phyloP scores from a whole-genome alignment of 2,113 vertebrate genomes.

The Monopterus albus region DNA sequence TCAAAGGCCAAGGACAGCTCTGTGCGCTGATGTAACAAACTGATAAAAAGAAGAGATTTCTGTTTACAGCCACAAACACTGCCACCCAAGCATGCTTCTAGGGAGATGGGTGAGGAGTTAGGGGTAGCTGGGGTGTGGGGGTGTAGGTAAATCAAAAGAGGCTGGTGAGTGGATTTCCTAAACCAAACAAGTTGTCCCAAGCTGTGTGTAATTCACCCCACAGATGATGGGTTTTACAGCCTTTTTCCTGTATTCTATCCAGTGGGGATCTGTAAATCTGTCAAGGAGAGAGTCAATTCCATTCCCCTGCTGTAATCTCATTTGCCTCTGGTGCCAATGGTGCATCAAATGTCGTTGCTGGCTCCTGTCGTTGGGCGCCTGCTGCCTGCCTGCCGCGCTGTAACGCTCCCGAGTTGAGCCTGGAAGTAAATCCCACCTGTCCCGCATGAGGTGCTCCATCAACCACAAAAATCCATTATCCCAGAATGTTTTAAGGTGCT shows the following conservation, averaged over 20 bases:
- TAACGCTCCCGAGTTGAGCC: conserved; percentile 36
- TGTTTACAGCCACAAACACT: conserved; percentile 21
- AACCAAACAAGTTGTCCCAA: conserved; percentile 83
- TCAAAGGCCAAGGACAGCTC: conserved; percentile 45
- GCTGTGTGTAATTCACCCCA: conserved; percentile 81
- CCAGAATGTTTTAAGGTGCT: conserved; percentile 79
- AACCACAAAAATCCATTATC: conserved; percentile 80
- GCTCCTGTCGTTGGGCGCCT: conserved; percentile 51
- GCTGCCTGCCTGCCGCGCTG: conserved; percentile 20
- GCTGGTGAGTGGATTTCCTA: conserved; percentile 71
- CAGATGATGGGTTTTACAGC: conserved; percentile 85
- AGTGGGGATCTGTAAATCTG: conserved; percentile 84
- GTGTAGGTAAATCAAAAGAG: conserved; percentile 76
- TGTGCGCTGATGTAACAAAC: conserved; percentile 26
- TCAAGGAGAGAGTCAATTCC: conserved; percentile 80
- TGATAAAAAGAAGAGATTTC: conserved; percentile 59
- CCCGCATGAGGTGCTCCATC: conserved; percentile 78
- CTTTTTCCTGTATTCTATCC: conserved; percentile 75
- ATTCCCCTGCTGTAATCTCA: conserved; percentile 80
- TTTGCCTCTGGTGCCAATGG: conserved; percentile 82
- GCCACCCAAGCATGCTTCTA: conserved; percentile 10
- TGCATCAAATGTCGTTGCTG: conserved; percentile 75
- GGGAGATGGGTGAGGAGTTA: conserved; percentile 5
- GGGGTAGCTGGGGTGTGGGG: background rate
- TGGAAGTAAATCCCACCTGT: conserved; percentile 79